Evolutionary conservation across 2,888 invertebrate genomes (phyloP), one percentile per base, ranked within the genome.

Genomic region (Nudaria mundana): DNA sequence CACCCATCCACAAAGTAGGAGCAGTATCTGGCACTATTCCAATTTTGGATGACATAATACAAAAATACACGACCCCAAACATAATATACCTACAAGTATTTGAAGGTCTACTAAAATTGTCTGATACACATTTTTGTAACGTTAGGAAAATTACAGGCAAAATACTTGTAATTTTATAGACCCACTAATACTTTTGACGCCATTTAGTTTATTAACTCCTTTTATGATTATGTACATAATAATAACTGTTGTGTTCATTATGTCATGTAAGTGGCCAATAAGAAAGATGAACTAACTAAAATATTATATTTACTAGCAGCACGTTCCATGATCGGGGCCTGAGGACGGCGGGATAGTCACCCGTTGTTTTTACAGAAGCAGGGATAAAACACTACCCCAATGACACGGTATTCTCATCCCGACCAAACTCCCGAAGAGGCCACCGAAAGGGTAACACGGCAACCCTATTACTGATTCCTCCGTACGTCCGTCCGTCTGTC

Each of bases 181-280:
- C n/a, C 10, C 16, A 26, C 12, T 33, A 39, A 29, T 30, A 30
- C 20, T 13, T 24, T 33, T 34, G 7, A 24, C 18, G 10, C 18
- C 18, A 40, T 30, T 34, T 34, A 14, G 20, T 14, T 30, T 30
- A 40, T 40, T 40, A 30, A n/a, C 13, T 34, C 18, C 13, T 34
- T 40, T 20, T 33, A 24, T 7, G 4, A 24, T 30, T 5, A 30
- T 7, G 23, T n/a, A n/a, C n/a, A n/a, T n/a, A n/a, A n/a, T n/a
- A 3, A 3, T 12, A 28, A 30, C 23, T 30, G 22, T 13, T 22
- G 15, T 30, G 26, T 31, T 16, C 14, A 14, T 20, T 26, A 12
- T n/a, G n/a, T 18, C 30, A 30, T 16, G 28, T 8, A 14, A 28
- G 7, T 25, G 5, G 3, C 11, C 7, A 1, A 25, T 10, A 25